Evolutionary conservation across 2,888 invertebrate species (phyloP), one percentile per base, ranked within the genome.

Genomic region (Dasypogon diadema): DNA sequence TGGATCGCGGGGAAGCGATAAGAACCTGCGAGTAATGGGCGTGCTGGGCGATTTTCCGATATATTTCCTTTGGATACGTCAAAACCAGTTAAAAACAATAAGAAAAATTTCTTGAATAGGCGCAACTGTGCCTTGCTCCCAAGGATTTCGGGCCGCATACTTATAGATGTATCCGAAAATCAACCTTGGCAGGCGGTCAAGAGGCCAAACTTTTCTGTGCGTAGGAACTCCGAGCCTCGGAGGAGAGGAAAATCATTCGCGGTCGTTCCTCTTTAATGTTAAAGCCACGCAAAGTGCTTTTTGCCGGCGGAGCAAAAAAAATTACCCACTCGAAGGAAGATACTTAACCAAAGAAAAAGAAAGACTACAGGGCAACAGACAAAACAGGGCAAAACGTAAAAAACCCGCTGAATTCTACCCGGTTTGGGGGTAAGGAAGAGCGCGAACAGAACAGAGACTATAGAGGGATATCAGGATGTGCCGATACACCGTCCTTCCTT

Each of bases 11-110:
- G 65, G 48, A 54, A 30, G 54, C 70, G 70, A 70, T 70, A 70
- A 70, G 70, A 30, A 34, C 26, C 21, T n/a, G 70, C 70, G 70
- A 34, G 70, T 70, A 70, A 70, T 70, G 51, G 54, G 22, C 70
- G 24, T 70, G 54, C 70, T 70, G 70, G 26, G 70, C 65, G 65
- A 65, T 65, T 65, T 65, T 65, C 60, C 60, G 60, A 60, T 60
- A 68, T 68, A 21, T 48, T 68, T 68, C 34, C 70, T 22, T 30
- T 54, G 12, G 22, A 70, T 30, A 34, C 22, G 70, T 70, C 70
- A 30, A 26, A 54, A 70, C 21, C 54, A 70, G 30, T 70, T 70
- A 70, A 30, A 48, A 56, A 14, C 21, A 26, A 54, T n/a, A 70
- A 48, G 54, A 70, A 21, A 30, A 26, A 54, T 54, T 54, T 30